Conservation (phyloP, 2,888 invertebrate species). For the Taphrorychus bicolor region DNA sequence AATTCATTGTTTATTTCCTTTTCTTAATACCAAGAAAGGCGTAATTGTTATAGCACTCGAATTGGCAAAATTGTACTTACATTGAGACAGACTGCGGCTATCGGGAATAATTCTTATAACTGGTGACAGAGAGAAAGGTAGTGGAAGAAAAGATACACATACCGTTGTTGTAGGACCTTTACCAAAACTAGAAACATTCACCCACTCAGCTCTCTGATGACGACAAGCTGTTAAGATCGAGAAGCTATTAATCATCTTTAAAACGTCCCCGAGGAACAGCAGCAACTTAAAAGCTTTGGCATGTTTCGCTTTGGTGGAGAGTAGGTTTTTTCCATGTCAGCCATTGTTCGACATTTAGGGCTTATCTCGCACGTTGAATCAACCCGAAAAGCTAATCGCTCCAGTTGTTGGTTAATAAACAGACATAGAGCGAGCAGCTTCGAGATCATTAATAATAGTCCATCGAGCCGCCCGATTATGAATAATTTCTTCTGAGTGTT, state of each 20-base stretch:
- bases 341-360: neutral
- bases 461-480: neutral
- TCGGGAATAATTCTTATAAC: too few relatives aligned
- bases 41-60: too few relatives aligned
- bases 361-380: neutral
- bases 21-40: too few relatives aligned
- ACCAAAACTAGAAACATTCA: conserved; percentile 28
- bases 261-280: conserved; percentile 20
- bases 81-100: too few relatives aligned
- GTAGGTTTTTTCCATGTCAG: neutral
- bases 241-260: conserved; percentile 34
- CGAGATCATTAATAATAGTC: neutral
- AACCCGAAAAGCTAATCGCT: neutral
- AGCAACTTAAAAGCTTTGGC: conserved; percentile 37
- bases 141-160: too few relatives aligned
- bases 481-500: neutral
- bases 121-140: too few relatives aligned
- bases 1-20: neutral
- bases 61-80: too few relatives aligned
- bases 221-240: conserved; percentile 17
- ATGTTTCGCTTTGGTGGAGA: conserved; percentile 13
- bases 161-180: too few relatives aligned
- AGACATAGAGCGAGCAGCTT: neutral
- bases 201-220: neutral
- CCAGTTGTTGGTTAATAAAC: neutral